These are phyloP conservation scores for Atrichornis clamosus DNA, from an alignment of 2,113 vertebrate species.

Conservation along the genomic window DNA sequence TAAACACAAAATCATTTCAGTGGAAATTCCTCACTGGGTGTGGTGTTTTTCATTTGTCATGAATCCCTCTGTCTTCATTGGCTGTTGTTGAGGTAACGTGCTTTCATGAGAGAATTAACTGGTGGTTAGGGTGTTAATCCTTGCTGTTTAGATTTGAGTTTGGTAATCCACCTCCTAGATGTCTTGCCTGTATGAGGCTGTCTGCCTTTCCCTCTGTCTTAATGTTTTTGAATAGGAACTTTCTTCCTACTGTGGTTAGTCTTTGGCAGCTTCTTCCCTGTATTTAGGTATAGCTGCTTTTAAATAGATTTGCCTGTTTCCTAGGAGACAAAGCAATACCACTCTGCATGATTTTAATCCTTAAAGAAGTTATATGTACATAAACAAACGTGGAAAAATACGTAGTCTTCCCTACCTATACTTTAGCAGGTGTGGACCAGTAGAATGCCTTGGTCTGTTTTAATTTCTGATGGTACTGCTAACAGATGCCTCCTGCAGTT, in stretches of 20 bases:
- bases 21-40: not conserved
- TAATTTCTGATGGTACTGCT: not conserved
- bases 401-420: rapidly evolving
- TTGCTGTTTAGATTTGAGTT: not conserved
- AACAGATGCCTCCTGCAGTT: not conserved
- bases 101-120: not conserved
- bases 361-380: not conserved
- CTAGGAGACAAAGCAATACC: not conserved
- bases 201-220: not conserved
- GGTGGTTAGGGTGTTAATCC: not conserved
- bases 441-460: not conserved
- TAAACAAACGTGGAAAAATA: not conserved
- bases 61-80: not conserved
- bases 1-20: not conserved
- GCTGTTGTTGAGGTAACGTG: not conserved
- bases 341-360: not conserved
- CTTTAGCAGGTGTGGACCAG: not conserved
- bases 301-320: not conserved
- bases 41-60: not conserved
- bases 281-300: not conserved
- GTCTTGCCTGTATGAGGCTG: not conserved
- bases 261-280: not conserved
- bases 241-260: not conserved
- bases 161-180: not conserved
- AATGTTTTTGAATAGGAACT: not conserved